Evolutionary conservation across 2,113 vertebrate species (phyloP).

Genomic region (Microcebus jonahi): DNA sequence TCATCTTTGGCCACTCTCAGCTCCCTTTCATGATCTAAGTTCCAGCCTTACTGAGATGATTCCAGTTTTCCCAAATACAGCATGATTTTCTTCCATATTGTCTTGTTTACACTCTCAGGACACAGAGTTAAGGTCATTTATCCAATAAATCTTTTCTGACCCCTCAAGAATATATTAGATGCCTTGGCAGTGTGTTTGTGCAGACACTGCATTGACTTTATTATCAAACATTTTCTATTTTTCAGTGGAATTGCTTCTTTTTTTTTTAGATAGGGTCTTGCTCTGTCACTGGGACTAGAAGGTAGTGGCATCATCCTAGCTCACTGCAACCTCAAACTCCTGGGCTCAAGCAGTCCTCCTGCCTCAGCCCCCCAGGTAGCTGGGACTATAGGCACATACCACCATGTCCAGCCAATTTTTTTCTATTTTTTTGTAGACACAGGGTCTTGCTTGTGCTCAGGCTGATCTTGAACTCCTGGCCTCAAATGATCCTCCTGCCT

Average conservation of each 20-base stretch:
- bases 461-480: too few relatives aligned
- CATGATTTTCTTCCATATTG: background rate
- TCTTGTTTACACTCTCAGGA: background rate
- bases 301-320: background rate
- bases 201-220: background rate
- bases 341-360: too few relatives aligned
- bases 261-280: background rate
- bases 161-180: background rate
- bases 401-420: too few relatives aligned
- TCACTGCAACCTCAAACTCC: background rate
- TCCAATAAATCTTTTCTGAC: background rate
- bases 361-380: too few relatives aligned
- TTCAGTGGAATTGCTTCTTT: background rate
- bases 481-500: too few relatives aligned
- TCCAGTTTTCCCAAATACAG: background rate
- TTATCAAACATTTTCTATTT: constrained; percentile 12
- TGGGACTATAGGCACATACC: too few relatives aligned
- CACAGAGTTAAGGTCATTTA: background rate
- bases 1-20: background rate
- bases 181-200: background rate
- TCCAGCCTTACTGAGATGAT: background rate
- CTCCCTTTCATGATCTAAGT: background rate
- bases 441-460: too few relatives aligned
- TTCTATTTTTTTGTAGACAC: too few relatives aligned
- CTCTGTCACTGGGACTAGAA: background rate